Evolutionary conservation across 2,888 invertebrate species (phyloP).

Genomic region (Platycheirus albimanus): DNA sequence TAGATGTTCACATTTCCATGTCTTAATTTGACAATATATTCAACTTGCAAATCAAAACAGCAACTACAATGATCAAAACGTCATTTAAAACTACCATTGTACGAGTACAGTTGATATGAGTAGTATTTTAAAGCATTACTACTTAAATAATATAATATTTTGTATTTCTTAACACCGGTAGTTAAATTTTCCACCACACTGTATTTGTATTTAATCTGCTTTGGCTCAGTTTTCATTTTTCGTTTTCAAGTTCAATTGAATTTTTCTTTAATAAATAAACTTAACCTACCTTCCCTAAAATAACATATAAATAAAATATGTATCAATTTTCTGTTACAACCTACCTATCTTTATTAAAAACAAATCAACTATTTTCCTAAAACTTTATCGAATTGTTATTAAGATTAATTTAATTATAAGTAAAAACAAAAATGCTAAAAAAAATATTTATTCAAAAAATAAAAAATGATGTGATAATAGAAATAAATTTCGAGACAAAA

Average conservation of each 20-base stretch:
- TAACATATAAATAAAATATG: background rate
- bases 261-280: slow-evolving; percentile 3
- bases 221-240: slow-evolving; percentile 37
- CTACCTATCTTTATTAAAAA: slow-evolving; percentile 4
- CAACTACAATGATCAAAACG: too few species aligned
- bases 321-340: slow-evolving; percentile 11
- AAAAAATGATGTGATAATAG: slow-evolving; percentile 73
- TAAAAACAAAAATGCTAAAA: slow-evolving; percentile 25
- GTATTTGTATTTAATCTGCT: slow-evolving; percentile 40
- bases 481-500: slow-evolving; percentile 68
- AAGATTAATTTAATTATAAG: slow-evolving; percentile 28
- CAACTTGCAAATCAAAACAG: too few species aligned
- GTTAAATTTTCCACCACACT: slow-evolving; percentile 46
- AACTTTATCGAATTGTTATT: slow-evolving; percentile 52
- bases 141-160: too few species aligned
- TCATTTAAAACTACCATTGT: too few species aligned
- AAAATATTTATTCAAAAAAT: slow-evolving; percentile 58
- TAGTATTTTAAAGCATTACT: too few species aligned
- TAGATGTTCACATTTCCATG: too few species aligned
- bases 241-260: background rate
- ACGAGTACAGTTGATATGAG: too few species aligned
- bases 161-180: background rate
- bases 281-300: slow-evolving; percentile 17
- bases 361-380: slow-evolving; percentile 57
- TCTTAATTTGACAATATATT: too few species aligned